phyloP scores from a whole-genome alignment of 2,888 invertebrate genomes.

The Ochropacha duplaris region DNA sequence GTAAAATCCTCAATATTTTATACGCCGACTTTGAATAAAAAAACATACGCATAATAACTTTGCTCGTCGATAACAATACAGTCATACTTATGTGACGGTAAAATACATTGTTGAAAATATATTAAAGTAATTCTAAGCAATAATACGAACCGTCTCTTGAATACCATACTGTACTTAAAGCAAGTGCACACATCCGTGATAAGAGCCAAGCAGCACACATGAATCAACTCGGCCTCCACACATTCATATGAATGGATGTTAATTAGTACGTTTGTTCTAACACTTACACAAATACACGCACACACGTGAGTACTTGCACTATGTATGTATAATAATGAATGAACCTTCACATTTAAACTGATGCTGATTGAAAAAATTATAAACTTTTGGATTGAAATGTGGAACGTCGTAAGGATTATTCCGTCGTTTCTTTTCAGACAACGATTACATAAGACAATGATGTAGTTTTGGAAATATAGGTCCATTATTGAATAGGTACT shows the following conservation, averaged over 20 bases:
- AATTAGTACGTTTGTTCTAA: constrained; percentile 77
- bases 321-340: constrained; percentile 32
- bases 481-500: no score
- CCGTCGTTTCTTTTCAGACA: background rate
- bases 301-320: constrained; percentile 30
- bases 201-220: constrained; percentile 57
- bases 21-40: background rate
- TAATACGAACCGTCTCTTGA: constrained; percentile 40
- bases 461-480: no score
- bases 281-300: constrained; percentile 52
- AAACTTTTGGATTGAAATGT: constrained; percentile 19
- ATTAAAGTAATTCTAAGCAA: constrained; percentile 38
- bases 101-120: constrained; percentile 9
- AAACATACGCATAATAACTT: background rate
- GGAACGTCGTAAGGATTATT: background rate
- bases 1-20: background rate
- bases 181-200: constrained; percentile 57
- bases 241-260: constrained; percentile 76
- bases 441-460: no score
- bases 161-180: constrained; percentile 49
- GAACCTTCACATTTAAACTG: constrained; percentile 56
- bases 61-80: background rate
- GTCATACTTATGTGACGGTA: background rate
- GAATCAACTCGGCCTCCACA: constrained; percentile 67
- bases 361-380: constrained; percentile 51